Evolutionary conservation across 2,888 invertebrate species (phyloP), one percentile per base, ranked within the genome.

Genomic region (Aethes cnicana): DNA sequence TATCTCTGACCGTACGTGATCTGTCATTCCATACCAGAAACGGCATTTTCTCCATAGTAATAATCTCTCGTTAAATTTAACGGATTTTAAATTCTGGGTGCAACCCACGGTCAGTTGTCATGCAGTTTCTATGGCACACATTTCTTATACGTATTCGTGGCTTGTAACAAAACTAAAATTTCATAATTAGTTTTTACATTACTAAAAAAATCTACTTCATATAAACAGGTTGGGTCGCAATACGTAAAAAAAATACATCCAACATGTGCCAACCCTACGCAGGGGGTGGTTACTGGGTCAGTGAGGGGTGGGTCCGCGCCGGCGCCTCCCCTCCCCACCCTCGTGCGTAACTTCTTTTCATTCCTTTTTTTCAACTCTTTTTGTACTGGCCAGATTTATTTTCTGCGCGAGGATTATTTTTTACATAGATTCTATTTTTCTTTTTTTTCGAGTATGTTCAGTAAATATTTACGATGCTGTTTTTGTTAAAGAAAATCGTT

Each of bases 281-380:
- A 74, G 61, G 57, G 77, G 77, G 76, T 67, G 72, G 68, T 70
- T 68, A 68, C 66, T 73, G 69, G 81, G 81, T 79, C 79, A 78
- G 64, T 32, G 16, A 5, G 23, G 47, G 49, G 43, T 16, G 49
- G 21, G 17, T 2, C 39, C 47, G 17, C 43, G 21, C 35, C 8
- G 17, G 25, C 1, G 16, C 50, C 50, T 23, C 50, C 50, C 49
- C 20, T 69, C 47, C 25, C 39, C 47, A 33, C 53, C 49, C 54
- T 44, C 47, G 20, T 64, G 69, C 68, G 63, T 55, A 74, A 68
- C 77, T 65, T 36, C 77, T 65, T 35, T 50, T 32, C 39, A 6
- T 30, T 26, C 12, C 28, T 43, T 50, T 50, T 39, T 48, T 50
- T 37, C 18, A 30, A 44, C 36, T 44, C 36, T 43, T 44, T 33